These are phyloP conservation scores for Noctua janthina DNA, from an alignment of 2,888 invertebrate genomes.

Conservation along the genomic window DNA sequence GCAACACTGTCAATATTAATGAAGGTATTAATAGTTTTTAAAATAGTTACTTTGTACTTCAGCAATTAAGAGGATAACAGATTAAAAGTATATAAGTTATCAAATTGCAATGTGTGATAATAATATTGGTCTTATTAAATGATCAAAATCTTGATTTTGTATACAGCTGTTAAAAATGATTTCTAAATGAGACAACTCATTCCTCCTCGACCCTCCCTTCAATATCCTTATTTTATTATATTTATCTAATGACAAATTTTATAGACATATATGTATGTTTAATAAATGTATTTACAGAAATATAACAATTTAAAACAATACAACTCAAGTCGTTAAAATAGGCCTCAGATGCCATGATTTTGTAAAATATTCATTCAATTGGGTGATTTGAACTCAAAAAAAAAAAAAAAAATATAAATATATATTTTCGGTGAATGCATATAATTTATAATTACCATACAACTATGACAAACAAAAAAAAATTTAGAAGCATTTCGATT, in stretches of 20 bases:
- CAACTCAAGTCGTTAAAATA: not conserved
- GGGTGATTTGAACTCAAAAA: not conserved
- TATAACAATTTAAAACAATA: not conserved
- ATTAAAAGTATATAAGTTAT: slow-evolving; percentile 34
- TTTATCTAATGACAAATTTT: too few species aligned
- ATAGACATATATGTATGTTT: not conserved
- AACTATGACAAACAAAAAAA: not conserved
- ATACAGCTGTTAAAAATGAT: not conserved
- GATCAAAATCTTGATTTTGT: not conserved
- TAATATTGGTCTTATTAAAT: slow-evolving; percentile 39
- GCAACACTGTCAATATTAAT: not conserved
- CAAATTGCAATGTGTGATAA: slow-evolving; percentile 49
- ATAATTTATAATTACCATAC: not conserved
- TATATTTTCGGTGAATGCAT: not conserved
- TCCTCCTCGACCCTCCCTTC: not conserved
- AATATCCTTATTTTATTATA: too few species aligned
- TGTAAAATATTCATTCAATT: not conserved
- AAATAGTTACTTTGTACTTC: not conserved
- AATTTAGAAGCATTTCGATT: not conserved
- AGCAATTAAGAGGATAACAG: not conserved
- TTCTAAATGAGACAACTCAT: too few species aligned
- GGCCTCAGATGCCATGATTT: not conserved
- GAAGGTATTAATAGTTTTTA: not conserved
- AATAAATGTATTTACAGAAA: not conserved
- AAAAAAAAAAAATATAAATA: too few species aligned